Conservation (phyloP, 2,888 invertebrate species). For the Andrena bicolor region DNA sequence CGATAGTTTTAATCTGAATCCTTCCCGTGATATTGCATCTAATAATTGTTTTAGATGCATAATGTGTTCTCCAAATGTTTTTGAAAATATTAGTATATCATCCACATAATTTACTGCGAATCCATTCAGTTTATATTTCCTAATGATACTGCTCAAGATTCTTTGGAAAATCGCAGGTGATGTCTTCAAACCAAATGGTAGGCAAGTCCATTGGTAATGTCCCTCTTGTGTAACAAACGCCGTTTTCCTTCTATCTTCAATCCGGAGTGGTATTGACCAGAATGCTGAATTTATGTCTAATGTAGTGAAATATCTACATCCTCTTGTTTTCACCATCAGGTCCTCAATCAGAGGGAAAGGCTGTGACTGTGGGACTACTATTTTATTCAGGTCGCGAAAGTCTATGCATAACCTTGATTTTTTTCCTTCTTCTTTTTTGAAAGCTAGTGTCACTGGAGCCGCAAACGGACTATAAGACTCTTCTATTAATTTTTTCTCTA, state of each 20-base stretch:
- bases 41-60: constrained; percentile 44
- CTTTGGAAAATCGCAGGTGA: constrained; percentile 54
- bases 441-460: constrained; percentile 31
- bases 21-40: constrained; percentile 58
- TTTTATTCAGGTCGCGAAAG: constrained; percentile 63
- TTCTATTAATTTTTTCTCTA: constrained; percentile 39
- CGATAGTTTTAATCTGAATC: constrained; percentile 49
- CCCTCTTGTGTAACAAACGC: constrained; percentile 34
- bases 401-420: constrained; percentile 36
- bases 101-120: constrained; percentile 65
- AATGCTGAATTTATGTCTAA: constrained; percentile 69
- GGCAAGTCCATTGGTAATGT: constrained; percentile 63
- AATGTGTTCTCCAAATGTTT: constrained; percentile 31
- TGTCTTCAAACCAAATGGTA: constrained; percentile 67
- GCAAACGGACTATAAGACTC: constrained; percentile 59
- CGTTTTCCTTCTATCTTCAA: constrained; percentile 64
- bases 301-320: constrained; percentile 48
- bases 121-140: constrained; percentile 28
- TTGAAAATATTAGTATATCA: constrained; percentile 58
- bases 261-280: constrained; percentile 67
- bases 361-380: constrained; percentile 58
- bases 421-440: constrained; percentile 23
- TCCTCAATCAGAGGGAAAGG: constrained; percentile 32
- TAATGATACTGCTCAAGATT: constrained; percentile 33
- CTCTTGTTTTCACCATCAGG: constrained; percentile 23